Evolutionary conservation across 2,888 invertebrate genomes (phyloP), one percentile per base, ranked within the genome.

Genomic region (Holacanthella duospinosa): DNA sequence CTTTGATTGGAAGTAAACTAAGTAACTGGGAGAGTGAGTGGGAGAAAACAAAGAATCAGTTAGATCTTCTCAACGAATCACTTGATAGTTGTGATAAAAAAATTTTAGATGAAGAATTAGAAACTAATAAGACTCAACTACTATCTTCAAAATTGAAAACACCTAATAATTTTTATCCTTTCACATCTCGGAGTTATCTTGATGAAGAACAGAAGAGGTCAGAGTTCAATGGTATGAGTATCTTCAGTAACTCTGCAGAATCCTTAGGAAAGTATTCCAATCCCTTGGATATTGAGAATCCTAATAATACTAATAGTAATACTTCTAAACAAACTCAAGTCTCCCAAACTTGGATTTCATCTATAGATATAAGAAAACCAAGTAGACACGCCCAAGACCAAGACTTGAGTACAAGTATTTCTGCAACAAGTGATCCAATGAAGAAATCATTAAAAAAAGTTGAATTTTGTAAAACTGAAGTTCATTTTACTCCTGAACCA

Each of bases 391-490:
- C 66, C 1, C 62, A 70, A 12, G 72, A 73, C 58, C 64, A 67
- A 28, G 70, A 70, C 56, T 69, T 73, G 4, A 70, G 68, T 1
- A 73, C 71, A 16, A 71, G 67, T 28, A 73, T 73, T 24, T 69
- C 70, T 16, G 71, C 65, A 4, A 71, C 70, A 1, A 66, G 68
- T 54, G 72, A 73, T 58, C 66, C 66, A 0, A 65, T 64, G 43
- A 68, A 65, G 62, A 65, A 67, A 71, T 82, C 80, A 75, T 79
- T 81, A 1, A 88, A 89, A 76, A 88, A 84, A 77, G 90, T 91
- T 0, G 89, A 86, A 74, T 91, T 91, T 77, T 88, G 89, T 75
- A 90, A 90, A 79, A 90, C 90, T 0, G 91, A 91, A 79, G 84
- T 91, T 28, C 91, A 91, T 77, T 90, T 90, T 76, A 86, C 89